These are phyloP conservation scores for Amphipoea oculea DNA, from an alignment of 2,888 invertebrate genomes.

Conservation along the genomic window DNA sequence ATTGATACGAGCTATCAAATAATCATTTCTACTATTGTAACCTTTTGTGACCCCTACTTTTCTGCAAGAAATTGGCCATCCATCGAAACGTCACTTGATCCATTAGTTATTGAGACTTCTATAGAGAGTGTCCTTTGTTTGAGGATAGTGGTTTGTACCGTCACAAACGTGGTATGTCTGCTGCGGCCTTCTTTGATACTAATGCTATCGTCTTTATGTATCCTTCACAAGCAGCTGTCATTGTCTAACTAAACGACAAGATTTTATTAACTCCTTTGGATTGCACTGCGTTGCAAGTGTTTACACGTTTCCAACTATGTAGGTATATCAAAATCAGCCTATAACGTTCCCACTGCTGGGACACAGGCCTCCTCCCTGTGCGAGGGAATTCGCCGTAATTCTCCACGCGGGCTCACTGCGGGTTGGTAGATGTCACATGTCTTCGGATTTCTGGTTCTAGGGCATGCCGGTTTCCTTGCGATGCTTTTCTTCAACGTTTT, in stretches of 20 bases:
- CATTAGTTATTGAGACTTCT: slow-evolving; percentile 20
- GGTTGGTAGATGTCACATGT: too few species aligned
- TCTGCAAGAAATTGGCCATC: slow-evolving; percentile 8
- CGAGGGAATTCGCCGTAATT: too few species aligned
- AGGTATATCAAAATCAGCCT: not conserved
- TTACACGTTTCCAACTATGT: not conserved
- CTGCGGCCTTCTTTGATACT: not conserved
- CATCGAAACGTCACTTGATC: slow-evolving; percentile 1
- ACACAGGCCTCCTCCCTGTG: too few species aligned
- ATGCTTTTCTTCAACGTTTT: too few species aligned
- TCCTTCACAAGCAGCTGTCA: not conserved
- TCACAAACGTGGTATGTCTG: not conserved
- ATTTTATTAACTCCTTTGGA: slow-evolving; percentile 1
- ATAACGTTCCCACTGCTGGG: too few species aligned
- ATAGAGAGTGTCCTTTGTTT: slow-evolving; percentile 11
- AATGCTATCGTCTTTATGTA: not conserved
- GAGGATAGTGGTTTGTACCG: not conserved
- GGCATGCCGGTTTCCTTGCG: too few species aligned
- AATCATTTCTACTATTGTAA: slow-evolving; percentile 1
- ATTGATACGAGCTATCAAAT: not conserved
- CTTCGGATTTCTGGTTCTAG: too few species aligned
- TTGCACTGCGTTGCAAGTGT: not conserved
- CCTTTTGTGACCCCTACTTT: slow-evolving; percentile 15
- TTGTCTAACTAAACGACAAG: not conserved
- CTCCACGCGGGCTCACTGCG: too few species aligned